phyloP scores from a whole-genome alignment of 2,888 invertebrate species.

The Himalopsyche japonica region DNA sequence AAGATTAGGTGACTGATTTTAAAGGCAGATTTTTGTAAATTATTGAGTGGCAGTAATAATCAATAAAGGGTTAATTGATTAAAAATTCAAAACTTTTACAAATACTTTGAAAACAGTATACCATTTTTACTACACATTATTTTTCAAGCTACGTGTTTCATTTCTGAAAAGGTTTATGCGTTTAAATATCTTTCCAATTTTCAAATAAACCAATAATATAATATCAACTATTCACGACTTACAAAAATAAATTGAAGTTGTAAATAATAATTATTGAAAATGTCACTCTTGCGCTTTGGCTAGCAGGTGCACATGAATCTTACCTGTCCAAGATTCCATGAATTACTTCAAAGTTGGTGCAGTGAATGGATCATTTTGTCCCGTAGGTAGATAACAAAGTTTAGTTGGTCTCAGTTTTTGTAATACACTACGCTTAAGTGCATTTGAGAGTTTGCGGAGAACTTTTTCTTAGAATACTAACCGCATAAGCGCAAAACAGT shows the following conservation, averaged over 20 bases:
- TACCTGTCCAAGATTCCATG: conserved; percentile 25
- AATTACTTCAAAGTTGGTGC: conserved; percentile 30
- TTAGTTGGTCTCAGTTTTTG: conserved; percentile 31
- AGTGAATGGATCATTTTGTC: conserved; percentile 41
- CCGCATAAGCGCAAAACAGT: conserved; percentile 32
- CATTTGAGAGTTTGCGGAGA: conserved; percentile 36
- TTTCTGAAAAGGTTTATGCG: too few species aligned
- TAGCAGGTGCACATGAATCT: conserved; percentile 38
- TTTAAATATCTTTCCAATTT: too few species aligned
- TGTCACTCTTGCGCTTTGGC: conserved; percentile 12
- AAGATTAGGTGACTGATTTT: too few species aligned
- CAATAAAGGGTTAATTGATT: too few species aligned
- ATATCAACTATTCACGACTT: too few species aligned
- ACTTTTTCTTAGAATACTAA: conserved; percentile 30
- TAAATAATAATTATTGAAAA: neutral
- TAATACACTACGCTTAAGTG: conserved; percentile 37
- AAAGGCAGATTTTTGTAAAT: too few species aligned
- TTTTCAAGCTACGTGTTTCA: too few species aligned
- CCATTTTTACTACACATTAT: too few species aligned
- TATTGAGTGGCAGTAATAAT: too few species aligned
- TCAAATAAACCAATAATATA: too few species aligned
- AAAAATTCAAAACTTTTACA: too few species aligned
- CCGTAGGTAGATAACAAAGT: conserved; percentile 35
- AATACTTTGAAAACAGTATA: too few species aligned
- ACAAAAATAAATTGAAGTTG: neutral